Conservation (phyloP, 2,797 vertebrate species). For the Cossypha niveicapilla region DNA sequence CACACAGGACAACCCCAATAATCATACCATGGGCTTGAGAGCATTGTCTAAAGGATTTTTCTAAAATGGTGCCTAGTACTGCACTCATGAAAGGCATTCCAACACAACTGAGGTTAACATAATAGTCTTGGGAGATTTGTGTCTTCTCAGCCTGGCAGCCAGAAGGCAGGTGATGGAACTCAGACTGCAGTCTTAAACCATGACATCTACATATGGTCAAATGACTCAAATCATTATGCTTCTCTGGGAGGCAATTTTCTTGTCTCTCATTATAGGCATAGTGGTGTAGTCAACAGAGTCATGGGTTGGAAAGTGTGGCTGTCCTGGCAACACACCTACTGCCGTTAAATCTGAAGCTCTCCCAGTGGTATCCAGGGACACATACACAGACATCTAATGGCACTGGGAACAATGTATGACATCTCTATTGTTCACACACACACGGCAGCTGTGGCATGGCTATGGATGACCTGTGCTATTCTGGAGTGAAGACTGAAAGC, state of each 20-base stretch:
- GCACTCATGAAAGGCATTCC: neutral
- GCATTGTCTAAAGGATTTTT: neutral
- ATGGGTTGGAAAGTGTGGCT: fast-evolving
- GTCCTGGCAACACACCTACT: no score
- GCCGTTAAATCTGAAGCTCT: neutral
- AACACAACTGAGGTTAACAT: neutral
- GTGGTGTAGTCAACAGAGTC: neutral
- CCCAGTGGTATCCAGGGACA: neutral
- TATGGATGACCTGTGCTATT: neutral
- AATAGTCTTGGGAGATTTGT: fast-evolving
- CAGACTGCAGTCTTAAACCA: neutral
- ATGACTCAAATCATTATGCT: fast-evolving
- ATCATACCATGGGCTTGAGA: neutral
- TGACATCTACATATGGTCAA: fast-evolving
- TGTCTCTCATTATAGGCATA: neutral
- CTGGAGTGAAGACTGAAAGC: neutral
- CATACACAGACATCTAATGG: neutral
- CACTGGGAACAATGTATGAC: fast-evolving
- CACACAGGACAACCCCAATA: neutral
- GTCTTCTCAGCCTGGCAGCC: neutral
- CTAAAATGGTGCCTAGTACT: neutral
- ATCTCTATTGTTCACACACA: neutral
- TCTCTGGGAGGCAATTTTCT: neutral
- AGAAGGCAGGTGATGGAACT: neutral
- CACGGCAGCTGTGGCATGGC: neutral